Evolutionary conservation across 2,888 invertebrate species (phyloP).

Genomic region (Cerastoderma edule): DNA sequence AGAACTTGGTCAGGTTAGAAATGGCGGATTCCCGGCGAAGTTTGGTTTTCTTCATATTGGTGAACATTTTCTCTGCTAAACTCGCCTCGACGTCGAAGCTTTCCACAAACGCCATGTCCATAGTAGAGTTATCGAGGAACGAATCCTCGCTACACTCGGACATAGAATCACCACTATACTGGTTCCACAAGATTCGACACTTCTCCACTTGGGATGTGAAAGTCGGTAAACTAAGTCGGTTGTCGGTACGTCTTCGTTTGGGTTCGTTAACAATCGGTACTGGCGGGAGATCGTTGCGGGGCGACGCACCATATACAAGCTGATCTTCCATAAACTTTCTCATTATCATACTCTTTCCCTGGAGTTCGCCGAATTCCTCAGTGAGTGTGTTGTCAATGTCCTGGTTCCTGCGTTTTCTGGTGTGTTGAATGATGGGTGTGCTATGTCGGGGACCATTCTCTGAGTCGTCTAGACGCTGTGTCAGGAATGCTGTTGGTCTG

Average conservation of each 20-base stretch:
- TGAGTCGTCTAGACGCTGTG: neutral
- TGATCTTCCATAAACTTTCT: conserved; percentile 51
- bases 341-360: conserved; percentile 44
- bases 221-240: conserved; percentile 24
- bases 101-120: conserved; percentile 41
- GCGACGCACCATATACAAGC: neutral
- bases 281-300: neutral
- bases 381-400: conserved; percentile 29
- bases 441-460: conserved; percentile 46
- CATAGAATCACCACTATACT: conserved; percentile 45
- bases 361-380: conserved; percentile 28
- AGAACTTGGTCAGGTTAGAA: conserved; percentile 26
- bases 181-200: conserved; percentile 45
- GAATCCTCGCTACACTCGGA: conserved; percentile 40
- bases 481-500: neutral
- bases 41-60: conserved; percentile 17
- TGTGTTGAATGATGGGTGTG: conserved; percentile 32
- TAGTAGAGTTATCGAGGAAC: conserved; percentile 10
- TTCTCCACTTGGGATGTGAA: conserved; percentile 35
- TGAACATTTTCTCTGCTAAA: conserved; percentile 2
- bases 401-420: conserved; percentile 14
- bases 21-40: conserved; percentile 28
- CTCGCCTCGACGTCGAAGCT: neutral
- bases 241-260: conserved; percentile 19
- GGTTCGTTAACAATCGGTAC: neutral